Evolutionary conservation across 2,797 vertebrate genomes (phyloP).

Genomic region (Anabacerthia variegaticeps): DNA sequence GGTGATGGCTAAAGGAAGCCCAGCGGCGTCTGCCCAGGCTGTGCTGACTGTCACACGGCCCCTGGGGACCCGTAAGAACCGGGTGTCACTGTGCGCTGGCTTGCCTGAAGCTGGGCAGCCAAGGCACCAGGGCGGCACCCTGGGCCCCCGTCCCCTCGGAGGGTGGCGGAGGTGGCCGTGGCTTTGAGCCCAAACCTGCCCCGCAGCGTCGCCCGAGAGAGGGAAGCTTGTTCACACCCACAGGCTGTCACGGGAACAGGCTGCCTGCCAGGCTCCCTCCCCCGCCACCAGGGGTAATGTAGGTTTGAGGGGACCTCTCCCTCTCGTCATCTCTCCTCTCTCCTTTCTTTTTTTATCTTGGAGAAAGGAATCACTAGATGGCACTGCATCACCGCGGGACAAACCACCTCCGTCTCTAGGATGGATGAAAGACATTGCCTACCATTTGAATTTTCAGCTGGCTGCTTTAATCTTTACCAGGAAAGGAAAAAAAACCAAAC

Average conservation of each 20-base stretch:
- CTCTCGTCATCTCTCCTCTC: no score
- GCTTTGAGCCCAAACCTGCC: neutral
- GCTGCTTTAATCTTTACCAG: neutral
- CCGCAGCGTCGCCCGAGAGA: neutral
- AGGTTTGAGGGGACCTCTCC: neutral
- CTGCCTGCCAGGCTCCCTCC: neutral
- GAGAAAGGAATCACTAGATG: slow-evolving; percentile 62
- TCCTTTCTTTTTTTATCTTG: neutral
- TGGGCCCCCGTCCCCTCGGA: rapidly evolving
- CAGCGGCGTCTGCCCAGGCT: neutral
- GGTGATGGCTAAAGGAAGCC: neutral
- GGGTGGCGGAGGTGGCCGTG: neutral
- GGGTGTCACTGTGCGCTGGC: rapidly evolving
- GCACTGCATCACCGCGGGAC: slow-evolving; percentile 19
- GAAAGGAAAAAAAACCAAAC: neutral
- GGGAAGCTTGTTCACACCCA: neutral
- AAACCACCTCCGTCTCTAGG: no score
- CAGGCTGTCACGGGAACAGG: neutral
- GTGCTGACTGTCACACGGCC: neutral
- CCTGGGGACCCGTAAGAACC: neutral
- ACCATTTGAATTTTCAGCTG: neutral
- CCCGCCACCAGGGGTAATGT: neutral
- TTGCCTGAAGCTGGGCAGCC: neutral
- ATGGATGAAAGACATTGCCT: neutral
- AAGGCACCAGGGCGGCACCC: neutral